phyloP scores from a whole-genome alignment of 1,140 invertebrate genomes.

The Trichoplusia ni region DNA sequence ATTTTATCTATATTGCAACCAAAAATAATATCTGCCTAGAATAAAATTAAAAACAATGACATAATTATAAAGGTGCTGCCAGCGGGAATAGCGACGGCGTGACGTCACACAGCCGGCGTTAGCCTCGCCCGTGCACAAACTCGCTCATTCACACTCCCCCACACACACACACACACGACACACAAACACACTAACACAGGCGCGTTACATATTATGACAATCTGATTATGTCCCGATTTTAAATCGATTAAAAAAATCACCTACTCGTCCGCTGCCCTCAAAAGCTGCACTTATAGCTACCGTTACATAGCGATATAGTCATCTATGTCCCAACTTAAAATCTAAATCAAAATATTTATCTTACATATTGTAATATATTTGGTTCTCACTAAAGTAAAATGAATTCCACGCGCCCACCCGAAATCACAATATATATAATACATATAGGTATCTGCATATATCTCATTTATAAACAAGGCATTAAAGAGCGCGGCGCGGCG shows the following conservation, averaged over 20 bases:
- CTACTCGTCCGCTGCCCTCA: slow-evolving; percentile 5
- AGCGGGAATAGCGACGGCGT: background rate
- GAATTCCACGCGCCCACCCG: slow-evolving; percentile 26
- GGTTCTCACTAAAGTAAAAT: slow-evolving; percentile 68
- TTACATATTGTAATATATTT: slow-evolving; percentile 66
- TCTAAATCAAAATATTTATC: slow-evolving; percentile 44
- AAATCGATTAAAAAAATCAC: background rate
- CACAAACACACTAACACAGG: slow-evolving; percentile 32
- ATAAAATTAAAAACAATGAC: slow-evolving; percentile 76
- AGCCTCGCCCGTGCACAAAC: too few relatives aligned
- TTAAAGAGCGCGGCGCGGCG: background rate
- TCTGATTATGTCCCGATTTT: background rate
- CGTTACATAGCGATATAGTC: slow-evolving; percentile 23
- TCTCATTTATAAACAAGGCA: slow-evolving; percentile 20
- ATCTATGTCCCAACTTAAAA: slow-evolving; percentile 36
- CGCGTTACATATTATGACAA: background rate
- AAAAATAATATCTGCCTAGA: slow-evolving; percentile 61
- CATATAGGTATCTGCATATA: slow-evolving; percentile 30
- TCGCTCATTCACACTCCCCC: background rate
- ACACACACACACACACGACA: slow-evolving; percentile 29
- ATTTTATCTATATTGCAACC: slow-evolving; percentile 46
- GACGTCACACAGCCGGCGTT: slow-evolving; percentile 30
- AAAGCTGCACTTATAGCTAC: slow-evolving; percentile 33
- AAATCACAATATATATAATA: slow-evolving; percentile 37
- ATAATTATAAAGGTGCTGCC: slow-evolving; percentile 31